Evolutionary conservation across 2,113 vertebrate species (phyloP).

Genomic region (Hippocampus comes): DNA sequence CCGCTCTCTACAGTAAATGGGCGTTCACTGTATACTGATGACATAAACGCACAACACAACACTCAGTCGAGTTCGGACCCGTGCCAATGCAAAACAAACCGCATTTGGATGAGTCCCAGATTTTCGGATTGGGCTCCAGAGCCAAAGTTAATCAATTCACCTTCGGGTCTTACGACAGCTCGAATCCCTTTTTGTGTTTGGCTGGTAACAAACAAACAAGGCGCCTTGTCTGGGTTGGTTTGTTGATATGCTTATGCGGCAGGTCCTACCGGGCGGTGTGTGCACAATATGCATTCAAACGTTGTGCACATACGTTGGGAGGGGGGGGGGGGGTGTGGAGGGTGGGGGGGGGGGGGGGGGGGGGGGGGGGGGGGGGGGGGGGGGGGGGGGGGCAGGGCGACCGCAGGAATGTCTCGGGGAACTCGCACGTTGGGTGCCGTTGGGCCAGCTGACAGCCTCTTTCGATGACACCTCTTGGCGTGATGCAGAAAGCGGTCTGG

Average conservation of each 20-base stretch:
- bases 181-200: background rate
- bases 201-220: background rate
- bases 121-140: background rate
- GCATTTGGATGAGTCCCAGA: background rate
- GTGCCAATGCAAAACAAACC: background rate
- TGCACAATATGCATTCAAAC: conserved; percentile 10
- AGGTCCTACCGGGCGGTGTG: background rate
- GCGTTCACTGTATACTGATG: no score
- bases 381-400: conserved; percentile 53
- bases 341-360: conserved; percentile 44
- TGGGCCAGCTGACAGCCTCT: conserved; percentile 49
- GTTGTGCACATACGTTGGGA: conserved; percentile 32
- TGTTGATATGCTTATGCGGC: background rate
- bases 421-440: conserved; percentile 43
- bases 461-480: conserved; percentile 52
- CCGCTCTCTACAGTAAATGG: no score
- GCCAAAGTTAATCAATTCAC: background rate
- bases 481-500: conserved; percentile 19
- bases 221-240: background rate
- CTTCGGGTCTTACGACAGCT: background rate
- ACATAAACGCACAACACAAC: no score
- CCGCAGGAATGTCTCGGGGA: conserved; percentile 66
- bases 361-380: conserved; percentile 63
- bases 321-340: conserved; percentile 64
- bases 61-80: background rate